These are phyloP conservation scores for Umimayanthus kanabou DNA, from an alignment of 92 coral and sea anemone genomes.

Conservation along the genomic window DNA sequence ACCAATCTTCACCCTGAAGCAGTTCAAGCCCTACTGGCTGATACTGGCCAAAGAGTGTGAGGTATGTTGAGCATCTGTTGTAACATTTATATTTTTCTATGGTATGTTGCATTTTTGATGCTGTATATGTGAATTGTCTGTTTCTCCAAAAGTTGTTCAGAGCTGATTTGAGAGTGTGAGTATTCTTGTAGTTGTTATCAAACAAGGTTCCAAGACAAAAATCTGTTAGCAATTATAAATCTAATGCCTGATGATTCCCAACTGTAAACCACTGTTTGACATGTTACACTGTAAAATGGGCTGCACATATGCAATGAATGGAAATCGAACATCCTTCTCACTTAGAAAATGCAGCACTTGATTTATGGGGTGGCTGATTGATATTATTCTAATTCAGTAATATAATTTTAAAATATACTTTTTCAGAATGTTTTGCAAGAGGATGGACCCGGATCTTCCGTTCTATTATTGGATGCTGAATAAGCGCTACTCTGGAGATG, in stretches of 20 bases:
- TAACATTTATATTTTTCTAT: too few species aligned
- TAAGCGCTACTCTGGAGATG: background rate
- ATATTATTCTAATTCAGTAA: slow-evolving; percentile 11
- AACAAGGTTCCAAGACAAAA: background rate
- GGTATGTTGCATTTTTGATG: too few species aligned
- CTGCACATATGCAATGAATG: background rate
- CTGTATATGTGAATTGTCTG: background rate
- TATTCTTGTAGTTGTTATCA: slow-evolving; percentile 2
- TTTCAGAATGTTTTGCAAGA: slow-evolving; percentile 61
- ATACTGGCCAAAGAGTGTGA: slow-evolving; percentile 45
- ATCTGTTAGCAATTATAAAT: slow-evolving; percentile 3
- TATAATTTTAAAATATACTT: background rate
- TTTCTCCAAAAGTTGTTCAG: background rate
- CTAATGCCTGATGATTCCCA: slow-evolving; percentile 7
- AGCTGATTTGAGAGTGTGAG: slow-evolving; percentile 24
- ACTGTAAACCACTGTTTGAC: background rate
- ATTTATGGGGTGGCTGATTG: background rate
- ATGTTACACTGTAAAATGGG: background rate
- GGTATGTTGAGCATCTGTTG: background rate
- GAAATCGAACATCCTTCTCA: background rate
- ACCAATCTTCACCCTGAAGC: slow-evolving; percentile 37
- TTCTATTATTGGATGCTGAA: too few species aligned
- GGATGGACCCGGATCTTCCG: slow-evolving; percentile 53
- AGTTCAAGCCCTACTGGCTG: slow-evolving; percentile 45
- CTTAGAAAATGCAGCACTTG: background rate